Evolutionary conservation across 2,797 vertebrate species (phyloP).

Genomic region (Aeoliscus strigatus): DNA sequence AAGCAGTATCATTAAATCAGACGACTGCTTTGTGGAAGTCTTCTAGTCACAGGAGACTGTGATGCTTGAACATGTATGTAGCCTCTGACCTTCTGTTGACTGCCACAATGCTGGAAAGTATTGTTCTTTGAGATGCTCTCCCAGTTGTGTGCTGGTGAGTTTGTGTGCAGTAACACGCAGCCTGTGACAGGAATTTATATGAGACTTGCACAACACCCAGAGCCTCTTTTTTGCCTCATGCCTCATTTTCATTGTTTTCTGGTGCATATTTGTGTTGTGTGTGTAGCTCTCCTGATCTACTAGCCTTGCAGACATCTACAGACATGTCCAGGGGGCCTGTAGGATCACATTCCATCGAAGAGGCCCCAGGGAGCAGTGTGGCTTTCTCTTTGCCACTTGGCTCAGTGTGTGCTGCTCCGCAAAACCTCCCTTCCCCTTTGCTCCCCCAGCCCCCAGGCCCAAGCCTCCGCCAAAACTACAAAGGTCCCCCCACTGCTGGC

Average conservation of each 20-base stretch:
- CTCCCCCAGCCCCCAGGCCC: conserved; percentile 57
- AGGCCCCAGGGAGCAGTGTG: conserved; percentile 71
- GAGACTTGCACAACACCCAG: conserved; percentile 45
- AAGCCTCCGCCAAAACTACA: conserved; percentile 78
- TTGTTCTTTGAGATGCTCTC: conserved; percentile 7
- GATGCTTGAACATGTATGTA: conserved; percentile 16
- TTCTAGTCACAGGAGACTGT: conserved; percentile 2
- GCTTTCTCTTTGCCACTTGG: conserved; percentile 75
- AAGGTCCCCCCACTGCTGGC: conserved; percentile 76
- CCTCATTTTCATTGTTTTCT: conserved; percentile 59
- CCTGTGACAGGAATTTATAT: conserved; percentile 54
- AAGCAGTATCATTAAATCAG: neutral
- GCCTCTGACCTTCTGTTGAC: conserved; percentile 32
- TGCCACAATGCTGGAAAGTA: conserved; percentile 10
- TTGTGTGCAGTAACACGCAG: conserved; percentile 36
- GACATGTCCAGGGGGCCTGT: conserved; percentile 68
- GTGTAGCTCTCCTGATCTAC: conserved; percentile 50
- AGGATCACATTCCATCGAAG: conserved; percentile 82
- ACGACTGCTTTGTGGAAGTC: conserved; percentile 4
- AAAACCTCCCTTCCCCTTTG: conserved; percentile 31
- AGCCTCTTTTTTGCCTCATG: conserved; percentile 38
- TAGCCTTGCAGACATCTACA: conserved; percentile 75
- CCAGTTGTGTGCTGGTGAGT: conserved; percentile 13
- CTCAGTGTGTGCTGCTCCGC: conserved; percentile 64
- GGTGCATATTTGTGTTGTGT: conserved; percentile 29